Evolutionary conservation across 2,113 vertebrate genomes (phyloP).

Genomic region (Chaetodon trifascialis): DNA sequence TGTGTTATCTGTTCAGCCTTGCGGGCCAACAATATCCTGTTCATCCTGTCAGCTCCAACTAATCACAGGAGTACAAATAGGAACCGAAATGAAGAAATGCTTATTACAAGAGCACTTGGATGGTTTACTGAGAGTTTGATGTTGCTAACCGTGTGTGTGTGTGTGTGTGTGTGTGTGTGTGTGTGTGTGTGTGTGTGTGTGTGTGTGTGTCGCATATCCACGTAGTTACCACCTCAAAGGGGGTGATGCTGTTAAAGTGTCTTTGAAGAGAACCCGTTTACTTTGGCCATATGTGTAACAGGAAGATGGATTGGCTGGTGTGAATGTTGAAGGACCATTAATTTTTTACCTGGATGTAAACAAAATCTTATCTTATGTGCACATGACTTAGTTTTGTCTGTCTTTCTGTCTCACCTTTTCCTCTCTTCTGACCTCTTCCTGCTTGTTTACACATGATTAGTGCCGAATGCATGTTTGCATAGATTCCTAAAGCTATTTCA

Average conservation of each 20-base stretch:
- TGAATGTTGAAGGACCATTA: background rate
- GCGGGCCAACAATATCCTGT: constrained; percentile 54
- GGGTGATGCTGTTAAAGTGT: constrained; percentile 4
- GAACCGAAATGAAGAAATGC: constrained; percentile 15
- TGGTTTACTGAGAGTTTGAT: constrained; percentile 20
- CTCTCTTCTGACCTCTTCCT: background rate
- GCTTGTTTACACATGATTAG: constrained; percentile 43
- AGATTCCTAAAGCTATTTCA: constrained; percentile 26
- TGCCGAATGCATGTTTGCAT: constrained; percentile 1
- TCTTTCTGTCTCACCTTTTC: background rate
- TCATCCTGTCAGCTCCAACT: constrained; percentile 51
- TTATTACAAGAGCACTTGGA: constrained; percentile 19
- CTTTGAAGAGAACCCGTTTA: background rate
- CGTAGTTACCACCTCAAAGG: constrained; percentile 34
- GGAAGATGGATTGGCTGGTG: constrained; percentile 4
- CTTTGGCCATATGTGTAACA: background rate
- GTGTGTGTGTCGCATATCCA: constrained; percentile 15
- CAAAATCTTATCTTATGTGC: constrained; percentile 15
- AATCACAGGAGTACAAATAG: constrained; percentile 37
- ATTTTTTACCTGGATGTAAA: constrained; percentile 24
- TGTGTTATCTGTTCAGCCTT: constrained; percentile 44
- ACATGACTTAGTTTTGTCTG: background rate
- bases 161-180: constrained; percentile 14
- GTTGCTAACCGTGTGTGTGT: constrained; percentile 12
- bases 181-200: background rate